Conservation (phyloP, 2,113 vertebrate species). For the Leptobrachium ailaonicum region DNA sequence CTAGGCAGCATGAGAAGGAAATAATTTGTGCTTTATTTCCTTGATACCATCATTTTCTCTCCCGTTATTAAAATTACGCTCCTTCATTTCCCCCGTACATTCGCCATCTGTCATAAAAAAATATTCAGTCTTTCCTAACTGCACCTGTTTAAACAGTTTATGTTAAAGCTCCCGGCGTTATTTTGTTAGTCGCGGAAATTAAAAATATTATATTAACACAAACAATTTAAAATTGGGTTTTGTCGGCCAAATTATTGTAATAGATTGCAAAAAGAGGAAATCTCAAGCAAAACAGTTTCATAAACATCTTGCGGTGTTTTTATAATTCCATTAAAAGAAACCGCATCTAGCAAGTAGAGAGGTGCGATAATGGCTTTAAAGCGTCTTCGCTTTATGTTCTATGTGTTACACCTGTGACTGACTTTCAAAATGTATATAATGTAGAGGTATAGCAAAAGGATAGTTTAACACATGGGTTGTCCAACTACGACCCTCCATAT, state of each 20-base stretch:
- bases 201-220: background rate
- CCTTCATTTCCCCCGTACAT: conserved; percentile 29
- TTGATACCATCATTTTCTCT: conserved; percentile 17
- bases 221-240: background rate
- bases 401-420: no score
- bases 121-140: conserved; percentile 21
- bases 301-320: no score
- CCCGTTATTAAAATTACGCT: conserved; percentile 26
- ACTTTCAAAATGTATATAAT: no score
- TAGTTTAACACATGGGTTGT: no score
- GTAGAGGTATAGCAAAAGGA: no score
- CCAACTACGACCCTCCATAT: no score
- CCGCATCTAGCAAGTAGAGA: no score
- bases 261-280: no score
- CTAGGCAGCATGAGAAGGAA: background rate
- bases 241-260: background rate
- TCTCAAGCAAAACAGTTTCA: no score
- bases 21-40: conserved; percentile 28
- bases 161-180: background rate
- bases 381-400: no score
- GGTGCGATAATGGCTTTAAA: no score
- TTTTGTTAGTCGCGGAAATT: background rate
- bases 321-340: no score
- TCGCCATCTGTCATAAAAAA: conserved; percentile 37
- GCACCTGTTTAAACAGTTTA: conserved; percentile 22